Evolutionary conservation across 2,888 invertebrate genomes (phyloP).

Genomic region (Sympetrum striolatum): DNA sequence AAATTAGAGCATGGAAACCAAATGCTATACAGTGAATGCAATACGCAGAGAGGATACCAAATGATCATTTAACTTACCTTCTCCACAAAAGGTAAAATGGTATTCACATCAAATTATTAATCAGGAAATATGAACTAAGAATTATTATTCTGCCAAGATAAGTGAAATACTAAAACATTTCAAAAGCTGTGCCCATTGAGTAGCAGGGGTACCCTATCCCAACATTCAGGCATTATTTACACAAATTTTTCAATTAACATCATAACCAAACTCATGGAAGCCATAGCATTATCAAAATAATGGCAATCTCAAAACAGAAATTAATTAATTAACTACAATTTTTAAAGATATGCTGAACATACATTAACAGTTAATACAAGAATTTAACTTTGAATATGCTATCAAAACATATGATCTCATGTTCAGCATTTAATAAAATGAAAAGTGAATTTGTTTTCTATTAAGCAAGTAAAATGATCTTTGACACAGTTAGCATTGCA

Average conservation of each 20-base stretch:
- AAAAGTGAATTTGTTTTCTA: constrained; percentile 8
- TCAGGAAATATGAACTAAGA: background rate
- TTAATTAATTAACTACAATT: background rate
- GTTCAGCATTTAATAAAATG: background rate
- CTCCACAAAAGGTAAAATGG: background rate
- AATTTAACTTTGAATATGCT: background rate
- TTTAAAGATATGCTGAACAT: constrained; percentile 6
- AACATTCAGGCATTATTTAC: constrained; percentile 86
- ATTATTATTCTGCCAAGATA: background rate
- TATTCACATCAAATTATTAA: background rate
- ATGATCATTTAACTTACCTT: constrained; percentile 20
- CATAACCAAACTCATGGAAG: background rate
- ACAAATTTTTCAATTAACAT: background rate
- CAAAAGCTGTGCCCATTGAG: constrained; percentile 46
- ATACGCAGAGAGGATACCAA: background rate
- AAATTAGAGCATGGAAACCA: constrained; percentile 42
- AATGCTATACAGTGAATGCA: constrained; percentile 10
- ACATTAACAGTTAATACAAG: background rate
- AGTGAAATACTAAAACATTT: background rate
- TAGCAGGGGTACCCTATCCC: constrained; percentile 94
- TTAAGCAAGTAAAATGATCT: constrained; percentile 22
- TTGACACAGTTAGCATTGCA: constrained; percentile 26
- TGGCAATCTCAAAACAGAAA: background rate
- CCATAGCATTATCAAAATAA: constrained; percentile 3
- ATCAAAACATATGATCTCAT: background rate